Percentiles rank a stretch among this genome's conserved stretches.
These are phyloP conservation scores for Solea senegalensis DNA, from an alignment of 2,113 vertebrate genomes.

Conservation along the genomic window DNA sequence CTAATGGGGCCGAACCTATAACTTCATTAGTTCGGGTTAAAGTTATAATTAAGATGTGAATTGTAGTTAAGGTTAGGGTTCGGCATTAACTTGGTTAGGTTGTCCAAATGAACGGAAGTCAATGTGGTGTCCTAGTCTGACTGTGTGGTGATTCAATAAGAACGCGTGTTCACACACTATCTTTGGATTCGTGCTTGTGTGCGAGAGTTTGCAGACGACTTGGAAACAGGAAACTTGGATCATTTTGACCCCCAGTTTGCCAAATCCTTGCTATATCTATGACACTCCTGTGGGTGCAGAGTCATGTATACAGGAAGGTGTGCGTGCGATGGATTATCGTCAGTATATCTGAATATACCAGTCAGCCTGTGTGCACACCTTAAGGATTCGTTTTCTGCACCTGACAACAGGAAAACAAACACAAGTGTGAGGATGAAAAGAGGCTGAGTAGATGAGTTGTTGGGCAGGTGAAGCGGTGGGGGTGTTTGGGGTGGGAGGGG, in stretches of 20 bases:
- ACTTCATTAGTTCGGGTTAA: no score
- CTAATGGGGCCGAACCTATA: no score
- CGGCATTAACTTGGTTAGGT: no score
- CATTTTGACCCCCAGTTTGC: neutral
- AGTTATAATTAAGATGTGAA: no score
- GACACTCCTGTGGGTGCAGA: neutral
- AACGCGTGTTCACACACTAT: conserved; percentile 1
- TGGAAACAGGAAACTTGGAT: neutral
- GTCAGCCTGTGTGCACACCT: neutral
- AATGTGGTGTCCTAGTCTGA: no score
- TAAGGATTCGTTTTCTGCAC: conserved; percentile 30
- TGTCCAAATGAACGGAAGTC: no score
- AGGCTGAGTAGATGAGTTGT: conserved; percentile 2
- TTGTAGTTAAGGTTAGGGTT: no score
- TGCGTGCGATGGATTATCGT: neutral
- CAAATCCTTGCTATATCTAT: conserved; percentile 4
- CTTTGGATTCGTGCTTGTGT: no score
- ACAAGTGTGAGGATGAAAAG: conserved; percentile 9
- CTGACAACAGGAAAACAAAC: conserved; percentile 15
- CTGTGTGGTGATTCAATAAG: neutral
- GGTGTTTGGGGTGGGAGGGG: conserved; percentile 14
- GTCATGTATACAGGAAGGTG: conserved; percentile 14
- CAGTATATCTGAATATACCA: no score
- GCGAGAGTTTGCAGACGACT: neutral
- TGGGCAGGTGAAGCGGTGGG: conserved; percentile 29